These are phyloP conservation scores for Dasysyrphus tricinctus DNA, from an alignment of 2,888 invertebrate genomes.

Conservation along the genomic window DNA sequence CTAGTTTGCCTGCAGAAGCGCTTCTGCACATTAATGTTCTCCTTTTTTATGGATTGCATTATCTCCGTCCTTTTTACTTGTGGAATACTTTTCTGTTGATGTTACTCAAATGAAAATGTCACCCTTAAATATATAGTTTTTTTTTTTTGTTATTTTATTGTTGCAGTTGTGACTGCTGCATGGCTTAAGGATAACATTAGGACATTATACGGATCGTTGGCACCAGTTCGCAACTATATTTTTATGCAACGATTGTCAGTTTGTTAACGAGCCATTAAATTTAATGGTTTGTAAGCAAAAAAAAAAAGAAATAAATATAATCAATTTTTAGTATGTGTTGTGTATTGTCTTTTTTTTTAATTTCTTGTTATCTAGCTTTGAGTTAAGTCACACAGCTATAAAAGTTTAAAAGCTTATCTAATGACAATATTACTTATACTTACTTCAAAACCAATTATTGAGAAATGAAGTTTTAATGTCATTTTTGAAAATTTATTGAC, in stretches of 20 bases:
- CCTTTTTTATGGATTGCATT: constrained; percentile 51
- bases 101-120: constrained; percentile 33
- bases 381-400: not conserved
- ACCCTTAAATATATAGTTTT: constrained; percentile 39
- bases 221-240: constrained; percentile 58
- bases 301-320: not conserved
- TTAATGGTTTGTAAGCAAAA: constrained; percentile 34
- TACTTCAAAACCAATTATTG: no score
- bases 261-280: constrained; percentile 65
- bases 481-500: no score
- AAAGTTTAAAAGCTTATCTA: not conserved
- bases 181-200: constrained; percentile 35
- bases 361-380: not conserved
- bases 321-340: not conserved
- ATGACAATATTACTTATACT: not conserved
- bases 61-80: constrained; percentile 15
- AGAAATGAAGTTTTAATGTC: no score
- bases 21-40: constrained; percentile 21
- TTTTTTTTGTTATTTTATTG: not conserved
- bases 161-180: constrained; percentile 5
- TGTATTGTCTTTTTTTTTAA: not conserved
- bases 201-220: constrained; percentile 56
- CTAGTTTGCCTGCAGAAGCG: constrained; percentile 12
- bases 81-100: constrained; percentile 5
- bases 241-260: constrained; percentile 66